phyloP scores from a whole-genome alignment of 2,888 invertebrate genomes.

The Bombylius major region DNA sequence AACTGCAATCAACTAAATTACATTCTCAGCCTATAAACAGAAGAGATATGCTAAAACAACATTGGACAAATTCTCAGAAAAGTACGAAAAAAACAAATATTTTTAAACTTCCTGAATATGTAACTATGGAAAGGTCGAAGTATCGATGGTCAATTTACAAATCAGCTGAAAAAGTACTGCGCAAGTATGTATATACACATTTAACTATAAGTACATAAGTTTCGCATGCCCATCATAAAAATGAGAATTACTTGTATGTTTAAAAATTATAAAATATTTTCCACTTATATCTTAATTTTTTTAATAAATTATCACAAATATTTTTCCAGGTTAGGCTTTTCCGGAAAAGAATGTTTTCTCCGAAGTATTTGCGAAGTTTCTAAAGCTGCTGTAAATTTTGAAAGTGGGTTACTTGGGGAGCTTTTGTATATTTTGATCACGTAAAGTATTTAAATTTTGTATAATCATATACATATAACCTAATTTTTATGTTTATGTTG shows the following conservation, averaged over 20 bases:
- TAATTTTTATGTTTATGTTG: too few species aligned
- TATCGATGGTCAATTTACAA: slow-evolving; percentile 55
- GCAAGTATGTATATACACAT: too few species aligned
- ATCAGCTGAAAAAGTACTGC: slow-evolving; percentile 41
- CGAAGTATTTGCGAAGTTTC: slow-evolving; percentile 67
- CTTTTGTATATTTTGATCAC: slow-evolving; percentile 62
- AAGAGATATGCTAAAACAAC: slow-evolving; percentile 4
- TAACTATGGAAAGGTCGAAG: slow-evolving; percentile 6
- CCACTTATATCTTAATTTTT: slow-evolving; percentile 13
- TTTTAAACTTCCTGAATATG: neutral
- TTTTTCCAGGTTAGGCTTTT: slow-evolving; percentile 45
- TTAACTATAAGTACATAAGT: too few species aligned
- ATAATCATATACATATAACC: too few species aligned
- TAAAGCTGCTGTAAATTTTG: slow-evolving; percentile 50
- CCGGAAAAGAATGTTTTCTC: slow-evolving; percentile 57
- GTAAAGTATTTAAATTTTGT: slow-evolving; percentile 33
- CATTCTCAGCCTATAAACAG: slow-evolving; percentile 20
- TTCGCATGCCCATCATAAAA: too few species aligned
- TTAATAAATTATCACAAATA: neutral
- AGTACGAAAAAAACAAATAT: neutral
- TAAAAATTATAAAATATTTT: slow-evolving; percentile 38
- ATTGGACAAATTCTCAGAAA: slow-evolving; percentile 2
- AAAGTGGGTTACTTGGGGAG: slow-evolving; percentile 61
- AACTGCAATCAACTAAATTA: slow-evolving; percentile 23
- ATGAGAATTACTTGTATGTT: slow-evolving; percentile 22